phyloP scores from a whole-genome alignment of 2,888 invertebrate species.

The Globia sparganii region DNA sequence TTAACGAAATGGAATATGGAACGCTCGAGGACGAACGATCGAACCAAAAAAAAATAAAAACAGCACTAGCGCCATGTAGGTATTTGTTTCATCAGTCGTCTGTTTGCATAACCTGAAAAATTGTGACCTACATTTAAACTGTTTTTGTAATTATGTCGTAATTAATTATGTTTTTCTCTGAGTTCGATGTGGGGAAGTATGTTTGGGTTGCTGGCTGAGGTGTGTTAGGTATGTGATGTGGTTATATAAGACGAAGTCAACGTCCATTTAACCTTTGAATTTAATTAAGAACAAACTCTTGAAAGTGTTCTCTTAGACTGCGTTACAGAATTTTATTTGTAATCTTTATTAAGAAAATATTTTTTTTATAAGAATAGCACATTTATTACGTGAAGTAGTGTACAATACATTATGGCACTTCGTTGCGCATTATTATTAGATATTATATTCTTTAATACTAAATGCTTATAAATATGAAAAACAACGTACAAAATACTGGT shows the following conservation, averaged over 20 bases:
- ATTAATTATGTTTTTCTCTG: slow-evolving; percentile 1
- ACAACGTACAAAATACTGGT: slow-evolving; percentile 82
- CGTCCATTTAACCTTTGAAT: background rate
- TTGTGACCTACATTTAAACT: slow-evolving; percentile 8
- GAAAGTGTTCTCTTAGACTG: background rate
- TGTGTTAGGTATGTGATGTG: background rate
- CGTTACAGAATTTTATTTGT: background rate
- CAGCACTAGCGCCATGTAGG: background rate
- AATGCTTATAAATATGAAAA: slow-evolving; percentile 74
- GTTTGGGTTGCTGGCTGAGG: background rate
- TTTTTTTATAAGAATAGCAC: slow-evolving; percentile 66
- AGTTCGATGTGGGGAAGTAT: background rate
- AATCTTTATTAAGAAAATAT: background rate
- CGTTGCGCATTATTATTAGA: slow-evolving; percentile 74
- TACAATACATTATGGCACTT: slow-evolving; percentile 86
- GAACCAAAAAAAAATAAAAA: slow-evolving; percentile 25
- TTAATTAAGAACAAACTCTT: slow-evolving; percentile 9
- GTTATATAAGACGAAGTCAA: background rate
- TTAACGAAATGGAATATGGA: slow-evolving; percentile 40
- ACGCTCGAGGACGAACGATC: slow-evolving; percentile 6
- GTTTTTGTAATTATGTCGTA: background rate
- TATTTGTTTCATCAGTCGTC: slow-evolving; percentile 15
- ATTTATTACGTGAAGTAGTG: slow-evolving; percentile 79
- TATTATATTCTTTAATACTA: slow-evolving; percentile 62
- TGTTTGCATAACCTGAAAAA: slow-evolving; percentile 31